Base-by-base conservation (phyloP, 2,113 vertebrate genomes). In the Cisticola juncidis region DNA sequence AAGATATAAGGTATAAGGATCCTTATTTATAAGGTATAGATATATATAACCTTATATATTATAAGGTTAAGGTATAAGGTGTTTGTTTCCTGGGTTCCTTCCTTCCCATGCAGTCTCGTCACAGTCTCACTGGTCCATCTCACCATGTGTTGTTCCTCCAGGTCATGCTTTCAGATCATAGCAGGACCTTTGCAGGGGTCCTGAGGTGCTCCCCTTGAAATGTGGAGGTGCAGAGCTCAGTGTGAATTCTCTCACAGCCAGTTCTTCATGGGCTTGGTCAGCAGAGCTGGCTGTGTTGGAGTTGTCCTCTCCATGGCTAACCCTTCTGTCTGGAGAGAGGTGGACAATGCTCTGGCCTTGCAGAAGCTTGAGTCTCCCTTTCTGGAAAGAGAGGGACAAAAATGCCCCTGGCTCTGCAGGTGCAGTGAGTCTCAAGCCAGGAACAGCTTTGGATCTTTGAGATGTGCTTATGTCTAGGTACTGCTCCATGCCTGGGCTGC, bases 61-160 rank as follows among this genome's bases (percentile, higher is more conserved):
- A n/a, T n/a, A n/a, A n/a, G n/a, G 13, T 81, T 69, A 7, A 28
- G 47, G 8, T 26, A 3, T 15, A 11, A 68, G 23, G 11, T 31
- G 9, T 9, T 6, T 47, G 45, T 31, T 85, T 85, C n/a, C 24
- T 33, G 23, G 9, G 12, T 36, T 74, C 29, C 56, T 36, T 74
- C 29, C 66, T 61, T 86, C 42, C 56, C 5, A 1, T 2, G 0
- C 44, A 20, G 28, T 58, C 47, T 77, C 0, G 0, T 40, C 38
- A 11, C 0, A 0, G 4, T 61, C 36, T 66, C 22, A 1, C 7
- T 72, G 53, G 12, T 77, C 45, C 10, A 8, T 61, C 47, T 81
- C 29, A 18, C 19, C 6, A 2, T n/a, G 19, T 0, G 0, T 14
- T 47, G 21, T 21, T 54, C 40, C 24, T 69, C 54, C 65, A 81